phyloP scores from a whole-genome alignment of 2,797 vertebrate genomes.

The Neostethus bicornis region DNA sequence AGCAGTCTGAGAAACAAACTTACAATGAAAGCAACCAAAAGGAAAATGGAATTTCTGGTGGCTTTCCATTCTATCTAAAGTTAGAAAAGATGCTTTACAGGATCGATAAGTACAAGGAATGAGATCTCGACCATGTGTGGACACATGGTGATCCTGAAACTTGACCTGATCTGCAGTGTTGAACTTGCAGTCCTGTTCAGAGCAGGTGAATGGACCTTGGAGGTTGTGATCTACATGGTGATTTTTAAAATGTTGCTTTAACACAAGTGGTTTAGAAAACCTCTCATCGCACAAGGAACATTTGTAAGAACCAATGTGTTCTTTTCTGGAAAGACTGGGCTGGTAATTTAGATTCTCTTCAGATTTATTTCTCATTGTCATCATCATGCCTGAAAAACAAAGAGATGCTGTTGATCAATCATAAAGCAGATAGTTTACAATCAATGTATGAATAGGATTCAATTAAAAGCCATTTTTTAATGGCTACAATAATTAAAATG shows the following conservation, averaged over 20 bases:
- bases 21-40: constrained; percentile 82
- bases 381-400: constrained; percentile 68
- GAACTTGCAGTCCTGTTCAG: constrained; percentile 74
- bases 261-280: constrained; percentile 67
- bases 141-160: constrained; percentile 75
- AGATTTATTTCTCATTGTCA: constrained; percentile 71
- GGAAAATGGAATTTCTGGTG: constrained; percentile 81
- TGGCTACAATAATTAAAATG: too few species aligned
- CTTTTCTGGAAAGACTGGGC: background rate
- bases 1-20: constrained; percentile 77
- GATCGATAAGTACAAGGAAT: constrained; percentile 75
- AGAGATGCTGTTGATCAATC: too few species aligned
- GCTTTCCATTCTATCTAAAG: constrained; percentile 78
- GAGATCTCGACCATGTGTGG: constrained; percentile 66
- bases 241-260: constrained; percentile 83
- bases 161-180: constrained; percentile 63
- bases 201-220: constrained; percentile 64
- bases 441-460: too few species aligned
- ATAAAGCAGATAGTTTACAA: too few species aligned
- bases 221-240: constrained; percentile 54
- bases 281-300: constrained; percentile 78
- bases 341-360: constrained; percentile 66
- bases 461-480: too few species aligned
- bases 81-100: constrained; percentile 79
- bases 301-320: constrained; percentile 22